phyloP scores from a whole-genome alignment of 1,140 invertebrate species.

The Drosophila arawakana region DNA sequence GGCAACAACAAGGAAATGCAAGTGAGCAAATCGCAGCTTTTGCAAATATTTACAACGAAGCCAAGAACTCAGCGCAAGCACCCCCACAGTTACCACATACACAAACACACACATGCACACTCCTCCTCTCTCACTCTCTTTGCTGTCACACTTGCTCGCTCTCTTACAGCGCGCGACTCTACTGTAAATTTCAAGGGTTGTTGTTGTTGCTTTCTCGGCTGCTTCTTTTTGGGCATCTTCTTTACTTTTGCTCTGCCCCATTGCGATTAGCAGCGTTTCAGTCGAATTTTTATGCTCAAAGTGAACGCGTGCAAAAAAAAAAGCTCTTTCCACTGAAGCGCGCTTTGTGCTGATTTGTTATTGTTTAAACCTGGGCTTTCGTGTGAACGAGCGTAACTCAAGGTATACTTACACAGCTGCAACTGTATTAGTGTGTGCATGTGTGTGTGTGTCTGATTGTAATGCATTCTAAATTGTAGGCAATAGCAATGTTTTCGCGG shows the following conservation, averaged over 20 bases:
- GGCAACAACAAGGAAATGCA: constrained; percentile 61
- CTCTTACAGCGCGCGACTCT: neutral
- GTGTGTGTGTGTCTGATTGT: constrained; percentile 2
- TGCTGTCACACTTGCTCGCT: neutral
- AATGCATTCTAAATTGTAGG: constrained; percentile 35
- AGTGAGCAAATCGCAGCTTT: constrained; percentile 65
- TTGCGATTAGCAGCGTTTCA: constrained; percentile 73
- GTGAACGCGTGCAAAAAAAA: constrained; percentile 67
- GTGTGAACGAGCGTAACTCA: constrained; percentile 32
- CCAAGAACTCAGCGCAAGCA: neutral
- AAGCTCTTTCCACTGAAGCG: constrained; percentile 36
- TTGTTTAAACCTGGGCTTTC: constrained; percentile 29
- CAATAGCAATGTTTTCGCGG: constrained; percentile 24
- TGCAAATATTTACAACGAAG: constrained; percentile 45
- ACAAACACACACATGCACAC: neutral
- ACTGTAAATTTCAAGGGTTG: constrained; percentile 49
- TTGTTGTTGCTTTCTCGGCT: constrained; percentile 35
- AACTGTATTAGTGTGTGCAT: neutral
- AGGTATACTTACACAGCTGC: constrained; percentile 15
- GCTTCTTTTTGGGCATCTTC: constrained; percentile 65
- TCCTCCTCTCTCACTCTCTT: constrained; percentile 14
- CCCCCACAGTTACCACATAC: neutral
- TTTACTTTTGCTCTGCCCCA: constrained; percentile 57
- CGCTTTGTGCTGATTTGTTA: constrained; percentile 31
- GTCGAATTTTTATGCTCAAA: constrained; percentile 70